Base-by-base conservation (phyloP, 1,140 invertebrate species). In the Panagrolaimus sp. region DNA sequence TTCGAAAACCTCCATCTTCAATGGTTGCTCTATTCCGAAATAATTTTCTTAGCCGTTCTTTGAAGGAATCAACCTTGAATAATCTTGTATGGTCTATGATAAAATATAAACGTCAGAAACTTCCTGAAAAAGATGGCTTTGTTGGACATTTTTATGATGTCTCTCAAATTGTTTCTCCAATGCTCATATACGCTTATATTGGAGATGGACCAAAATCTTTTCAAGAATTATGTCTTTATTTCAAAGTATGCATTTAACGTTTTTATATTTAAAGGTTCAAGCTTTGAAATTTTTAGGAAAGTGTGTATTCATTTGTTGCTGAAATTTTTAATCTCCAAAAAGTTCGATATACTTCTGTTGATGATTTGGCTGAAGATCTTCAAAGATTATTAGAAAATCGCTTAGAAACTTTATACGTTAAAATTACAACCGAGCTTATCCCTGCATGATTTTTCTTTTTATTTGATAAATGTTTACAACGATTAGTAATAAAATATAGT, bases 131-230 rank as follows among this genome's bases (percentile, higher is more conserved):
- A 21, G 71, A 77, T 62, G 75, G 75, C 0, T 77, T 77, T 45
- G 65, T 79, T 55, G 65, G 74, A 24, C 75, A 76, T 21, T 79
- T 77, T 43, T 77, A 79, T 26, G 77, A 77, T 48, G 73, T 77
- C 45, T 78, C 75, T n/a, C 69, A 69, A 62, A 74, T 79, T 21
- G 21, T 77, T 24, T 69, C 73, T 43, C 32, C 65, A 10, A 21
- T 68, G 1, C 43, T 77, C 14, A 68, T 73, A 7, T 71, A 80
- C 63, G 75, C 73, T 15, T 24, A 77, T 6, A n/a, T 77, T 17
- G 75, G 75, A 10, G 77, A 69, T 21, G 62, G 52, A 43, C 32
- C 52, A 15, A 67, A 77, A 32, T 73, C 67, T 52, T 79, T 77
- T 26, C 46, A 72, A 14, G 77, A 77, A 6, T 55, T 78, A 1